phyloP scores from a whole-genome alignment of 35 echinoderm and acorn worm genomes.

The Lytechinus variegatus region DNA sequence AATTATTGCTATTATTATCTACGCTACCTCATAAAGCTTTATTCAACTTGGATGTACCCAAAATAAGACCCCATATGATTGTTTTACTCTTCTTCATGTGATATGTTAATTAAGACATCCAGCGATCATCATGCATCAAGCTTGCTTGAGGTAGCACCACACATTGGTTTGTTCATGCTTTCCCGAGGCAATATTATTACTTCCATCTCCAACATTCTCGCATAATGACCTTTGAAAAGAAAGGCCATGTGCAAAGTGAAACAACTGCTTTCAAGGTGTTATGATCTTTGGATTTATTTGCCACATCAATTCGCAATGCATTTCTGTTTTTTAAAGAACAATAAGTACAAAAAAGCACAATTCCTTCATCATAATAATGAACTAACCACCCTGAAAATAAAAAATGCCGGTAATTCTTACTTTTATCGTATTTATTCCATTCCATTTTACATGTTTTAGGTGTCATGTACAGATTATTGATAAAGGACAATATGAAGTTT shows the following conservation, averaged over 20 bases:
- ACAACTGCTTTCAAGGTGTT: not conserved
- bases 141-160: not conserved
- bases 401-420: too few relatives aligned
- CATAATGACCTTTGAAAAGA: not conserved
- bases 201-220: not conserved
- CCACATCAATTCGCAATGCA: too few relatives aligned
- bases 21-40: not conserved
- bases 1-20: too few relatives aligned
- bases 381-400: too few relatives aligned
- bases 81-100: not conserved
- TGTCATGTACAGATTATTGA: too few relatives aligned
- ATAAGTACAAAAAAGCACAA: too few relatives aligned
- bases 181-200: not conserved
- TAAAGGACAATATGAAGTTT: too few relatives aligned
- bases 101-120: not conserved
- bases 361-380: too few relatives aligned
- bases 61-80: not conserved
- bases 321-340: too few relatives aligned
- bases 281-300: too few relatives aligned
- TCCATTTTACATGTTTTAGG: too few relatives aligned
- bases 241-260: not conserved
- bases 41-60: not conserved
- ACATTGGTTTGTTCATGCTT: not conserved
- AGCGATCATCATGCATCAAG: not conserved
- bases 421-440: too few relatives aligned